Evolutionary conservation across 2,113 vertebrate species (phyloP).

Genomic region (Gymnorhina tibicen): DNA sequence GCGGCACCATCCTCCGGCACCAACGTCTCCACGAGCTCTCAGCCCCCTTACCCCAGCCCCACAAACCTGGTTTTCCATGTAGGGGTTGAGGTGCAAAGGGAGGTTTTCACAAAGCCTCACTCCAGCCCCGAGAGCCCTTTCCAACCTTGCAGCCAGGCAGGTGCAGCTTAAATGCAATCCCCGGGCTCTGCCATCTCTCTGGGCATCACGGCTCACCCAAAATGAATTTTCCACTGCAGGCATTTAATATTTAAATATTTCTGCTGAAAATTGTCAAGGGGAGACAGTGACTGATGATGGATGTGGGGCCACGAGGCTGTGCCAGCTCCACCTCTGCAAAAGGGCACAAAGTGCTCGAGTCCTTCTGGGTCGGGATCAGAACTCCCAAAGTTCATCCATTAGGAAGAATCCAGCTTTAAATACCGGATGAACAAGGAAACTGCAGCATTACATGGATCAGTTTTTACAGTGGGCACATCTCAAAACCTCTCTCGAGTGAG

Average conservation of each 20-base stretch:
- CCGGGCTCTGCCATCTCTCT: not conserved
- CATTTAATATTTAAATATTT: not conserved
- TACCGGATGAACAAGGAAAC: not conserved
- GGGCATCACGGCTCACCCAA: not conserved
- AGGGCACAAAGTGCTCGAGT: not conserved
- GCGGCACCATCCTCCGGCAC: not conserved
- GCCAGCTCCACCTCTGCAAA: not conserved
- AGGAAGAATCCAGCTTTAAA: not conserved
- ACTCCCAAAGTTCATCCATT: not conserved
- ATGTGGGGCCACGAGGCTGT: accelerated
- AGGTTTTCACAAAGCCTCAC: not conserved
- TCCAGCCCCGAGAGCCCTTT: not conserved
- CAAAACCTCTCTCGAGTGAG: constrained; percentile 2
- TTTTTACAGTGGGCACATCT: not conserved
- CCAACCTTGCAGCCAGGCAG: not conserved
- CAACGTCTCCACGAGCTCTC: not conserved
- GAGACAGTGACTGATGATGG: accelerated
- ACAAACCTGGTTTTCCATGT: accelerated
- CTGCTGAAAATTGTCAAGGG: not conserved
- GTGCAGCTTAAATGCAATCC: not conserved
- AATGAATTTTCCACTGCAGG: not conserved
- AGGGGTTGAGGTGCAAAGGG: not conserved
- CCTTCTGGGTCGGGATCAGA: not conserved
- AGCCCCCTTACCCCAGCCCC: not conserved
- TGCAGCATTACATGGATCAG: not conserved